Percentiles rank a stretch among this genome's conserved stretches.
Evolutionary conservation across 2,888 invertebrate genomes (phyloP).

Genomic region (Archips xylosteana): DNA sequence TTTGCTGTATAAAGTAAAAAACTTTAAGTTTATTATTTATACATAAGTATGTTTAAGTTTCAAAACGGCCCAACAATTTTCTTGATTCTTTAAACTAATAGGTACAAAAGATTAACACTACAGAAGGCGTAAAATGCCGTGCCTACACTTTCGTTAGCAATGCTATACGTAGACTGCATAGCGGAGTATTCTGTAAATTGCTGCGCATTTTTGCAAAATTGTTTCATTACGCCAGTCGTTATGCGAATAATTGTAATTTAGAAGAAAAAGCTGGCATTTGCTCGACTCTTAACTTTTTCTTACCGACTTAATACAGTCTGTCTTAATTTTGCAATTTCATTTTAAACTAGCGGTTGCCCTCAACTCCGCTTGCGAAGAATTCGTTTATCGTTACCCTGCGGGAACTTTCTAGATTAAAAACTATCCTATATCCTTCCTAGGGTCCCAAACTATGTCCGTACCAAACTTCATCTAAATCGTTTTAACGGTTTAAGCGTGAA

Average conservation of each 20-base stretch:
- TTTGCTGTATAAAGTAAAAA: not conserved
- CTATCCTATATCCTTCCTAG: too few relatives aligned
- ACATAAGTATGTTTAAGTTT: not conserved
- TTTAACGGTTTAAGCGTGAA: too few relatives aligned
- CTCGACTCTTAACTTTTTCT: not conserved
- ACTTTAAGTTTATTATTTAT: not conserved
- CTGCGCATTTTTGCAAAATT: constrained; percentile 39
- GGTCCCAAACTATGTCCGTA: too few relatives aligned
- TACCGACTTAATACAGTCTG: not conserved
- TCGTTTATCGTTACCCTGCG: too few relatives aligned
- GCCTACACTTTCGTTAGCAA: constrained; percentile 37
- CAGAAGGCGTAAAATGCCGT: constrained; percentile 22
- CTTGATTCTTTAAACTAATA: not conserved
- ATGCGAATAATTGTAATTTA: constrained; percentile 35
- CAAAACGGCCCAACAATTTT: not conserved
- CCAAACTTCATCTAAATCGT: too few relatives aligned
- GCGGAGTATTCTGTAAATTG: constrained; percentile 31
- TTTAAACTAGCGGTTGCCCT: not conserved
- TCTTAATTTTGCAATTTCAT: not conserved
- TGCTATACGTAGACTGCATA: constrained; percentile 30
- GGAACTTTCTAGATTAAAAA: too few relatives aligned
- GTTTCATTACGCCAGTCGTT: constrained; percentile 38
- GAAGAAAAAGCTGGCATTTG: constrained; percentile 29
- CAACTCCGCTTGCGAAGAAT: too few relatives aligned
- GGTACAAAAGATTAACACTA: constrained; percentile 26